Evolutionary conservation across 2,113 vertebrate species (phyloP), one percentile per base, ranked within the genome.

Genomic region (Hepsetus odoe): DNA sequence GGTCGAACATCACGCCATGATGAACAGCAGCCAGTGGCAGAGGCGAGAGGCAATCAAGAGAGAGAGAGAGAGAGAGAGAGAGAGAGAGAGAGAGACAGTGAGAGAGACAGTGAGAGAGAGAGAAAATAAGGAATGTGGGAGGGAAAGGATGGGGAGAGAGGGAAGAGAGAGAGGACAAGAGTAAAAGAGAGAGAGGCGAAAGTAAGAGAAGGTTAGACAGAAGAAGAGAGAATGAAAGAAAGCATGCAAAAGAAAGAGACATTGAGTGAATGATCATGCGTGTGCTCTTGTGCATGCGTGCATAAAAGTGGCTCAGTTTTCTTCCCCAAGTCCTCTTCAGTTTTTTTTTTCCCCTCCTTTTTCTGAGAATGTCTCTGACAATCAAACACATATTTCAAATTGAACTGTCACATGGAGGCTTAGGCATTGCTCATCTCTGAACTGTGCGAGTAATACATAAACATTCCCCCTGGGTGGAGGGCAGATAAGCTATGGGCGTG

Each of bases 371-470:
- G 69, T 81, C 64, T 77, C 72, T 81, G 69, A 81, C 80, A 84
- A 89, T 89, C 85, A 90, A 88, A 89, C 86, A 76, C 80, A 83
- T 84, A 84, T 89, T 85, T 86, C 82, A 90, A 86, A 88, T 86
- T 88, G 72, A 86, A 88, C 88, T 86, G 86, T 89, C 89, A 88
- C 76, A 77, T 81, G 55, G 79, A 79, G 82, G 85, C 85, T 90
- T 89, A 87, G 26, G 76, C 69, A 13, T 65, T 68, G 74, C 77
- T 83, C 81, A 81, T 90, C 84, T 84, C 77, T 56, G 40, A 85
- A 80, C 80, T 24, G 76, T 80, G 86, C 76, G 83, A 84, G 85
- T 87, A 86, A 86, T 86, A 90, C 88, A 91, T 89, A 90, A 90
- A 92, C 86, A 90, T 87, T 74, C 81, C 82, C 55, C 70, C 83